Percentiles rank a stretch among this genome's conserved stretches.
phyloP scores from a whole-genome alignment of 2,888 invertebrate species.

The Incurvaria masculella region DNA sequence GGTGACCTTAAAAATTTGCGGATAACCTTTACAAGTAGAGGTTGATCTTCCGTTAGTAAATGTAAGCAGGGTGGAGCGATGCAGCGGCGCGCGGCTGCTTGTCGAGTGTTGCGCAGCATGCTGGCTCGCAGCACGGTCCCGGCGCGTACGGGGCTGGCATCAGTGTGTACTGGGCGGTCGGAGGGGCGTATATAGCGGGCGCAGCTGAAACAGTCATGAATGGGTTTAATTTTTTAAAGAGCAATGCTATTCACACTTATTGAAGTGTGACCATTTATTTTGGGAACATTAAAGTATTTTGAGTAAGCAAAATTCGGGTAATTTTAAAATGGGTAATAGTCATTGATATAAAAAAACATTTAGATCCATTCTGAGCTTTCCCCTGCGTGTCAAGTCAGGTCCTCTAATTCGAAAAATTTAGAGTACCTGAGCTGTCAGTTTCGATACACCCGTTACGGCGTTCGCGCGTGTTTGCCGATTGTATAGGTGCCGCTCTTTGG shows the following conservation, averaged over 20 bases:
- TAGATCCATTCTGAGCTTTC: too few relatives aligned
- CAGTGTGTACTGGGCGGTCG: slow-evolving; percentile 39
- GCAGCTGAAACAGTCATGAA: slow-evolving; percentile 27
- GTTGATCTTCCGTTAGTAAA: slow-evolving; percentile 27
- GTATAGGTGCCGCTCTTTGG: too few relatives aligned
- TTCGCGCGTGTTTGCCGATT: too few relatives aligned
- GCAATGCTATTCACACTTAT: background rate
- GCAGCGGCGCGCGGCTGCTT: slow-evolving; percentile 41
- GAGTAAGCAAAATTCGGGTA: background rate
- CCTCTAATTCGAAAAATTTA: too few relatives aligned
- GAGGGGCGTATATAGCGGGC: slow-evolving; percentile 35
- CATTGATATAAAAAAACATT: background rate
- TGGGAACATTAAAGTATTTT: background rate
- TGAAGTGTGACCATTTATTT: background rate
- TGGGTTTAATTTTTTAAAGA: background rate
- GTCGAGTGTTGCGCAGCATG: slow-evolving; percentile 44
- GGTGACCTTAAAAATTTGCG: too few relatives aligned
- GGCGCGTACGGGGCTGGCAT: slow-evolving; percentile 39
- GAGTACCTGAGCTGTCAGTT: too few relatives aligned
- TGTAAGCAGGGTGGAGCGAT: slow-evolving; percentile 47
- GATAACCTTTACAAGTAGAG: too few relatives aligned
- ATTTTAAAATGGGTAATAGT: background rate
- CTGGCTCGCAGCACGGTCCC: slow-evolving; percentile 39
- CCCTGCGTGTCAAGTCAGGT: too few relatives aligned
- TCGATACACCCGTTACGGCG: too few relatives aligned